A percentile compares a stretch with the other conserved stretches of the same genome.
These are phyloP conservation scores for Grus americana DNA, from an alignment of 2,113 vertebrate species.

Conservation along the genomic window DNA sequence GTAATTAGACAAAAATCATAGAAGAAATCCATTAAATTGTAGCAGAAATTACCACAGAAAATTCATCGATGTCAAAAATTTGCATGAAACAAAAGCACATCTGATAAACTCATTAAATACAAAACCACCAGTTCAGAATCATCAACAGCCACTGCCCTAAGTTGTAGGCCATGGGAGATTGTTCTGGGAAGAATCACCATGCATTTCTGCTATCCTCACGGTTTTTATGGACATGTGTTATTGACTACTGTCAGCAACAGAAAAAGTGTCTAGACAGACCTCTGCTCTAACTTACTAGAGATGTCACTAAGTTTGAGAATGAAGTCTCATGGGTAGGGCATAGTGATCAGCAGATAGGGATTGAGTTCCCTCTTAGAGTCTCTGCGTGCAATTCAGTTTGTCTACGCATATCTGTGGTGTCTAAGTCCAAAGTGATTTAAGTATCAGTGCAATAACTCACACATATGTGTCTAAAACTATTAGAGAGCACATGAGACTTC, in stretches of 20 bases:
- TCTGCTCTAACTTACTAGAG: not conserved
- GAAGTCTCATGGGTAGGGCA: not conserved
- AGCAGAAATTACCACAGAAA: not conserved
- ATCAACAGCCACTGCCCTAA: not conserved
- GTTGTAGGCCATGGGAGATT: no score
- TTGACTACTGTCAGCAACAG: not conserved
- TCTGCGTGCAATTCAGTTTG: not conserved
- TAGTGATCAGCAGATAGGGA: not conserved
- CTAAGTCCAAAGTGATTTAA: not conserved
- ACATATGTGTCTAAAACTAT: not conserved
- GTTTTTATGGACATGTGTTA: not conserved
- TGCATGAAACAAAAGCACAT: not conserved
- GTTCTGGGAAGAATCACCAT: not conserved
- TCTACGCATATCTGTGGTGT: not conserved
- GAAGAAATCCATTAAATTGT: not conserved
- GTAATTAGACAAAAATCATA: not conserved
- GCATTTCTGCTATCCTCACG: not conserved
- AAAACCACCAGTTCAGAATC: not conserved
- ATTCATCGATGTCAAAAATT: not conserved
- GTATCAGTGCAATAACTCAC: no score
- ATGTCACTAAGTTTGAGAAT: not conserved
- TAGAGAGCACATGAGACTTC: not conserved
- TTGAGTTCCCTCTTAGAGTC: not conserved
- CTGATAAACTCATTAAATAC: not conserved
- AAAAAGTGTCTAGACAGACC: not conserved